Base-by-base conservation (phyloP, 2,888 invertebrate genomes). In the Rhaphigaster nebulosa region DNA sequence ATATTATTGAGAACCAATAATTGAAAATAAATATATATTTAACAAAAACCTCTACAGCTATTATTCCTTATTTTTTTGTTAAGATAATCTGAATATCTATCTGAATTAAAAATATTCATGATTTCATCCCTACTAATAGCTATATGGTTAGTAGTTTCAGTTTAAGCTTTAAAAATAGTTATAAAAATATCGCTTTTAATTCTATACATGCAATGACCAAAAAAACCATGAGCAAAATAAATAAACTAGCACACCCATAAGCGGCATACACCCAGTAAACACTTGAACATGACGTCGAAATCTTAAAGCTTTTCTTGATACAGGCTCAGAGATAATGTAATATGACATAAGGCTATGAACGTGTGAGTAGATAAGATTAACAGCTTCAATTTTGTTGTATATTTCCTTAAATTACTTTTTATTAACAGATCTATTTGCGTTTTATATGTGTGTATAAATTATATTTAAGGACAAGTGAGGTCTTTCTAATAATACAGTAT, bases 281-380 rank as follows among this genome's bases (percentile, higher is more conserved):
- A 70, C 70, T 70, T 70, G 70, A 70, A 4, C 12, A n/a, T 18
- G 34, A 34, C n/a, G 13, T 70, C 20, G n/a, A n/a, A n/a, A n/a
- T n/a, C n/a, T n/a, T n/a, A n/a, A 70, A 70, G 70, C 34, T 70
- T 70, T 70, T 70, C 70, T 70, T 70, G 70, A 70, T 70, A 70
- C 34, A 29, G 70, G 1, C 70, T 34, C 4, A 18, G 29, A n/a
- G 70, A 70, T 70, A 70, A 18, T 70, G 34, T 34, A 18, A 70
- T 5, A 70, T 70, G 70, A 70, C n/a, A 18, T 70, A 34, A 70
- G 70, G 70, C 70, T 34, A 15, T 54, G 34, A 0, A 70, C 70
- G 34, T 70, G 70, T 70, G 70, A 70, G 18, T 70, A 34, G 34
- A 70, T 70, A 70, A 70, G 70, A 70, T 70, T 70, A 70, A 34